Evolutionary conservation across 2,888 invertebrate species (phyloP).

Genomic region (Scaptomyza tumidula): DNA sequence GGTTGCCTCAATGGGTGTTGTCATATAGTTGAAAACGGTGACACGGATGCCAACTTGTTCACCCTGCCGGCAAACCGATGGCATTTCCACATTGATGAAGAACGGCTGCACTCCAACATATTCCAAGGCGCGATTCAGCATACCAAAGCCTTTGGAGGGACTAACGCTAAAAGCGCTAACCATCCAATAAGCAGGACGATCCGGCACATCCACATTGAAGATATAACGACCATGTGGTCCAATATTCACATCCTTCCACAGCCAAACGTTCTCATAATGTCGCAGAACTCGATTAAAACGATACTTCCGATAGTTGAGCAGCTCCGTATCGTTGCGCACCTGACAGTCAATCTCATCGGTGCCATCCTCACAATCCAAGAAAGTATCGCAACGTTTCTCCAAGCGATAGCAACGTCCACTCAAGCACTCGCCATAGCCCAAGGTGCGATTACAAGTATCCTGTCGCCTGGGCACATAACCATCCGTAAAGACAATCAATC

Average conservation of each 20-base stretch:
- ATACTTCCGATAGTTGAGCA: constrained; percentile 90
- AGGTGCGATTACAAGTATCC: constrained; percentile 89
- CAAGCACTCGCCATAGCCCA: constrained; percentile 92
- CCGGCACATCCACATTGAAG: constrained; percentile 93
- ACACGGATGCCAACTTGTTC: constrained; percentile 97
- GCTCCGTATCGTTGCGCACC: constrained; percentile 88
- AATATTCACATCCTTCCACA: constrained; percentile 97
- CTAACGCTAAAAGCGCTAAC: constrained; percentile 96
- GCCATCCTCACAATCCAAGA: constrained; percentile 92
- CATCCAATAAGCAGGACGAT: constrained; percentile 95
- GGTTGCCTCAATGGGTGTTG: constrained; percentile 92
- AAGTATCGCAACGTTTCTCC: constrained; percentile 91
- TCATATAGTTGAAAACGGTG: constrained; percentile 97
- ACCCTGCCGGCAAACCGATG: constrained; percentile 92
- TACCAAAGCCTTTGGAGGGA: constrained; percentile 93
- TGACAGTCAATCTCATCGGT: constrained; percentile 93
- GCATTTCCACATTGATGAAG: constrained; percentile 97
- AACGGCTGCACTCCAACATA: constrained; percentile 96
- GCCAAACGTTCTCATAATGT: constrained; percentile 97
- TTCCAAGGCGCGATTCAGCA: constrained; percentile 92
- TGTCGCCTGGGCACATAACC: constrained; percentile 90
- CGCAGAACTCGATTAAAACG: constrained; percentile 95
- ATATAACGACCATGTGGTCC: constrained; percentile 95
- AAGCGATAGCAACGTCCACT: constrained; percentile 92
- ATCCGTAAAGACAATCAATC: constrained; percentile 95